Conservation (phyloP, 2,113 vertebrate genomes). For the Rallus limicola region DNA sequence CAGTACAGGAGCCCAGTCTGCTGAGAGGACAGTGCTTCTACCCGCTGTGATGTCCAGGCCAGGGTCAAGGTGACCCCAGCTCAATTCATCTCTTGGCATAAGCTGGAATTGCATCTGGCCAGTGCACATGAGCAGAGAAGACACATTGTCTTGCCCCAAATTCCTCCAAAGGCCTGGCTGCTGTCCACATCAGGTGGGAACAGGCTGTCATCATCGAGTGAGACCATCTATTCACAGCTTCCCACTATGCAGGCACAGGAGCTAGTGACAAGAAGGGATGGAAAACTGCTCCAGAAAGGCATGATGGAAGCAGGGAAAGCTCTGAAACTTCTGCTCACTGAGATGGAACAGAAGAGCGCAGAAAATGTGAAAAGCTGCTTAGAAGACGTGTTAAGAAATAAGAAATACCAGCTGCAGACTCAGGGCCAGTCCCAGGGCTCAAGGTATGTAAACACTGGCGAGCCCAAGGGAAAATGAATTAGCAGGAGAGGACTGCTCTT, state of each 20-base stretch:
- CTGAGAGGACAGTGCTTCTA: not conserved
- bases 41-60: not conserved
- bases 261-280: not conserved
- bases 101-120: not conserved
- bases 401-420: not conserved
- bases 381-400: not conserved
- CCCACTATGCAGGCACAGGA: not conserved
- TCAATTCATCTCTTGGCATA: not conserved
- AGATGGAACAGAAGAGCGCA: not conserved
- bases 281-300: not conserved
- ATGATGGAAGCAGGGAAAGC: not conserved
- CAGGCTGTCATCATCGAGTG: not conserved
- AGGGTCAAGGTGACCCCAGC: not conserved
- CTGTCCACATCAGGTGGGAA: not conserved
- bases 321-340: not conserved
- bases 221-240: not conserved
- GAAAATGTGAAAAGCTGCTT: not conserved
- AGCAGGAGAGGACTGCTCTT: not conserved
- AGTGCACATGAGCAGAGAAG: not conserved
- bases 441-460: conserved; percentile 49
- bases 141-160: not conserved
- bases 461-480: conserved; percentile 10
- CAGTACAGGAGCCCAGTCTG: not conserved
- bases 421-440: not conserved
- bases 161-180: not conserved